Percentiles rank a stretch among this genome's conserved stretches.
Conservation (phyloP, 2,797 vertebrate genomes). For the Thunnus albacares region DNA sequence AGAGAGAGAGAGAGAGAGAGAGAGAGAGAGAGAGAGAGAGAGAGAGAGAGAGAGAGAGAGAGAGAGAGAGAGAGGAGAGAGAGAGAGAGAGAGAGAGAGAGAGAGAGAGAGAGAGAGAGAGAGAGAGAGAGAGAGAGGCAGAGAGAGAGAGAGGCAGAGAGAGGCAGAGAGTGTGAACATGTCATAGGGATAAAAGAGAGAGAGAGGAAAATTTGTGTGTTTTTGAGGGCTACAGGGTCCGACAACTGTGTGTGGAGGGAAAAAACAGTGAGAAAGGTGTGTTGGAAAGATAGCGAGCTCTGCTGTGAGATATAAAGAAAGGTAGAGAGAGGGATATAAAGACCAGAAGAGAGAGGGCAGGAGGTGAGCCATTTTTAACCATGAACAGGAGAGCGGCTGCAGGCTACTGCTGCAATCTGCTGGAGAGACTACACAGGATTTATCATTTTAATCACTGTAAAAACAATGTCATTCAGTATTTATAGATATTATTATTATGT, state of each 20-base stretch:
- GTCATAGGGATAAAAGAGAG: constrained; percentile 11
- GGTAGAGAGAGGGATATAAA: neutral
- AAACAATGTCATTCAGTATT: too few relatives aligned
- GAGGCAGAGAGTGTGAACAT: neutral
- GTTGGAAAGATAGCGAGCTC: neutral
- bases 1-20: neutral
- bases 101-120: neutral
- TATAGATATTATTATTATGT: too few relatives aligned
- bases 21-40: neutral
- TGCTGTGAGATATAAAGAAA: neutral
- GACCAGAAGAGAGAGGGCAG: neutral
- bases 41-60: neutral
- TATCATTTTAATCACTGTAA: too few relatives aligned
- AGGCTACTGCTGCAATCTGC: neutral
- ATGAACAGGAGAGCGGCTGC: constrained; percentile 42
- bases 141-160: neutral
- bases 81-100: neutral
- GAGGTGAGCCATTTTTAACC: constrained; percentile 38
- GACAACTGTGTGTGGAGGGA: neutral
- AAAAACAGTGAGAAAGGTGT: constrained; percentile 17
- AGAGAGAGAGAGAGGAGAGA: neutral
- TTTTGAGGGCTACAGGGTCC: constrained; percentile 10
- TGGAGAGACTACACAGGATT: too few relatives aligned
- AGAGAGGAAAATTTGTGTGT: constrained; percentile 9
- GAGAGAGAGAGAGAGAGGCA: too few relatives aligned